Evolutionary conservation across 2,797 vertebrate genomes (phyloP).

Genomic region (Eidolon dupreanum): DNA sequence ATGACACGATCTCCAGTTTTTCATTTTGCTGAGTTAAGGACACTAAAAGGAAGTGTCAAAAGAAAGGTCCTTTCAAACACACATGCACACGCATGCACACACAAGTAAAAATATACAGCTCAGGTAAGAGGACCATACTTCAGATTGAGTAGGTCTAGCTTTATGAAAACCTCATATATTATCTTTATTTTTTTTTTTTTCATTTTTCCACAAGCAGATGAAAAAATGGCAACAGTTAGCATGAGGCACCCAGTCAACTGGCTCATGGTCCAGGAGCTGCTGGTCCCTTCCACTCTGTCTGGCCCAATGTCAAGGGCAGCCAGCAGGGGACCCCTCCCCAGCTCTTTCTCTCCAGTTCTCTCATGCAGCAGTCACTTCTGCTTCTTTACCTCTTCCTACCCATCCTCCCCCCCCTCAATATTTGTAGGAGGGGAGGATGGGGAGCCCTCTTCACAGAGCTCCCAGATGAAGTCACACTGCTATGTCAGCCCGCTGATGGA

Average conservation of each 20-base stretch:
- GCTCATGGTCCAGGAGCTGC: neutral
- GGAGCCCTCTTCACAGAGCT: neutral
- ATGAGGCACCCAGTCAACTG: fast-evolving
- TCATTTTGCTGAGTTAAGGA: slow-evolving; percentile 17
- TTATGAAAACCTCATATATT: neutral
- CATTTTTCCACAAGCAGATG: neutral
- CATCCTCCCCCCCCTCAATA: too few relatives aligned
- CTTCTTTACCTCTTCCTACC: neutral
- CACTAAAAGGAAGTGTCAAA: neutral
- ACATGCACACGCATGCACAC: neutral
- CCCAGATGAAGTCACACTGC: neutral
- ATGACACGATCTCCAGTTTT: neutral
- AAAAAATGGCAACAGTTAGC: neutral
- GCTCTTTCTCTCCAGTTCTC: neutral
- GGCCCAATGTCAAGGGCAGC: neutral
- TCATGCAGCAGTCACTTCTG: neutral
- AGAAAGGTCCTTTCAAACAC: neutral
- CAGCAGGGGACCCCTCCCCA: neutral
- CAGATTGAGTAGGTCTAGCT: fast-evolving
- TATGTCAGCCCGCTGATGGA: too few relatives aligned
- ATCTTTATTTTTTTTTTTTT: neutral
- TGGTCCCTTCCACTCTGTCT: neutral
- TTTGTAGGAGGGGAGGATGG: neutral
- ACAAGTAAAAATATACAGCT: neutral
- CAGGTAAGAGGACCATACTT: neutral